Percentiles rank a stretch among this genome's conserved stretches.
phyloP scores from a whole-genome alignment of 2,113 vertebrate species.

The Tretioscincus oriximinensis region DNA sequence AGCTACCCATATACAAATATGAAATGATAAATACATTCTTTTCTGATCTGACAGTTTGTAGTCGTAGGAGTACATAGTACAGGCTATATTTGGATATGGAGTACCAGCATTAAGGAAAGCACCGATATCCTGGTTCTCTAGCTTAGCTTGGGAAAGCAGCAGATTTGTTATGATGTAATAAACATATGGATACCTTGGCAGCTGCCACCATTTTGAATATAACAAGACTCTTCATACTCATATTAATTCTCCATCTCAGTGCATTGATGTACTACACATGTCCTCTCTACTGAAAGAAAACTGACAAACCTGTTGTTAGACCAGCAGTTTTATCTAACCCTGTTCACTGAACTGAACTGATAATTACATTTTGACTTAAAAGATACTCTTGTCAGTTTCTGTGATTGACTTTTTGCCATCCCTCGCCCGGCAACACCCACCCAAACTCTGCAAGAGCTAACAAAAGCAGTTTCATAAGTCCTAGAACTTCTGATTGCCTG shows the following conservation, averaged over 20 bases:
- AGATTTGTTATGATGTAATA: background rate
- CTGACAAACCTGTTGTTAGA: background rate
- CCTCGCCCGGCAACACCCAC: background rate
- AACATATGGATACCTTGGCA: background rate
- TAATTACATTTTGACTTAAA: constrained; percentile 38
- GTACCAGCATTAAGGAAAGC: background rate
- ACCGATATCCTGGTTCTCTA: background rate
- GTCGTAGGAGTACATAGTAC: background rate
- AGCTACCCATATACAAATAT: background rate
- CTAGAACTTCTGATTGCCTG: background rate
- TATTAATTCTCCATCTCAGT: background rate
- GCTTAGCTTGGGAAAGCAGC: background rate
- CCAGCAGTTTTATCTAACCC: background rate
- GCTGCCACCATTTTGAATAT: constrained; percentile 1
- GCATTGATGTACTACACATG: background rate
- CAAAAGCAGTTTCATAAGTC: constrained; percentile 19
- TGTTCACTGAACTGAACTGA: constrained; percentile 10
- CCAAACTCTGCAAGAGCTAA: constrained; percentile 8
- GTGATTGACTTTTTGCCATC: background rate
- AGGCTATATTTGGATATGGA: background rate
- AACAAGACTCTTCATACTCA: background rate
- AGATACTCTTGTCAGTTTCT: constrained; percentile 17
- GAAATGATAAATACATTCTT: background rate
- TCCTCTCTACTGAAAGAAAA: constrained; percentile 19
- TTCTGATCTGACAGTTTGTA: background rate